Evolutionary conservation across 2,113 vertebrate species (phyloP), one percentile per base, ranked within the genome.

Genomic region (Protomyctophum bolini): DNA sequence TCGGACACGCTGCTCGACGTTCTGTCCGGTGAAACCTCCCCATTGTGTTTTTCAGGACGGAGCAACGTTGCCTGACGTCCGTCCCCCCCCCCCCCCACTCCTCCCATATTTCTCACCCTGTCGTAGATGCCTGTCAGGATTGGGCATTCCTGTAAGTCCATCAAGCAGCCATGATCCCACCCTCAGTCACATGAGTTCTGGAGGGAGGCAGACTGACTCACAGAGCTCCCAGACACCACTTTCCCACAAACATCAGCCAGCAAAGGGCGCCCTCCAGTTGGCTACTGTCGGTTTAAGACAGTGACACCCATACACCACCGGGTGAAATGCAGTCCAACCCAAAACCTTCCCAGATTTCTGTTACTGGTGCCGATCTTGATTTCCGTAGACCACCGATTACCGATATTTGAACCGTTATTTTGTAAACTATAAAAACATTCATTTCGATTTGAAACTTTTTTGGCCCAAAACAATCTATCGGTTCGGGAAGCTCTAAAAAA

Each of bases 171-270:
- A 11, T 15, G 71, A 74, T 79, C 79, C 83, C 78, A 68, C 77
- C 41, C 65, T 64, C 33, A 2, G 81, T 92, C 91, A 91, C 89
- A 87, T 89, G 89, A 89, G 73, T 33, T 29, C 33, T 9, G 7
- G 7, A 69, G 21, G 63, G 33, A 58, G 62, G 57, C 50, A n/a
- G 6, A n/a, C 49, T 11, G 45, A 59, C 29, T 54, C 63, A 55
- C 14, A 12, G 15, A 72, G 21, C 6, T 52, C 50, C 12, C 12
- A 69, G 70, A 80, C 69, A 81, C 10, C 15, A 59, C 64, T 47
- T 64, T 78, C 59, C 63, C 69, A 75, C 70, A 84, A 71, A 77
- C 55, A 12, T 64, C 14, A 21, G 58, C 57, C 29, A 12, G 33
- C 33, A 41, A 41, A 21, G 21, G 21, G 10, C 51, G 0, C 3